phyloP scores from a whole-genome alignment of 2,888 invertebrate genomes.

The Pseudococcus viburni region DNA sequence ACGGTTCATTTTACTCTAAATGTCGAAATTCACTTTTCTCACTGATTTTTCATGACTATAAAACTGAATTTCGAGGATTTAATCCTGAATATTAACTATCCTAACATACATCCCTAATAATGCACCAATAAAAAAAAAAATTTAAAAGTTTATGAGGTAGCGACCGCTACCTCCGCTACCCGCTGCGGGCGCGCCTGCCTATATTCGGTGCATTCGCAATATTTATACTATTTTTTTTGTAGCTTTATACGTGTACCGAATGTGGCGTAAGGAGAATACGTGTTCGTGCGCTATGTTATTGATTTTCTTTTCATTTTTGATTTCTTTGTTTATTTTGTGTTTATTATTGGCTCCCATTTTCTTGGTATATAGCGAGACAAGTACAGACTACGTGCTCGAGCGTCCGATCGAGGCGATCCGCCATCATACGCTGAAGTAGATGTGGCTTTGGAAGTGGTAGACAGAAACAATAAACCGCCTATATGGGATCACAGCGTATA shows the following conservation, averaged over 20 bases:
- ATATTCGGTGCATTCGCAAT: conserved; percentile 62
- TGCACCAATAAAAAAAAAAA: too few relatives aligned
- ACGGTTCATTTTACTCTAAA: too few relatives aligned
- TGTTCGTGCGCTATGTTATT: conserved; percentile 57
- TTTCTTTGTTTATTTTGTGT: conserved; percentile 67
- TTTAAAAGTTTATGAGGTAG: too few relatives aligned
- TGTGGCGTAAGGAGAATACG: conserved; percentile 61
- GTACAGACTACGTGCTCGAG: conserved; percentile 96
- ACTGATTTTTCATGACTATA: too few relatives aligned
- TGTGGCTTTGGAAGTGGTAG: conserved; percentile 98
- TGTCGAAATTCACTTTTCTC: too few relatives aligned
- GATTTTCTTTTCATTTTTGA: conserved; percentile 67
- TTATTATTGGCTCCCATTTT: conserved; percentile 69
- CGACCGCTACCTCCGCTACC: too few relatives aligned
- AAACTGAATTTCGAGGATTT: too few relatives aligned
- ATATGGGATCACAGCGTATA: conserved; percentile 95
- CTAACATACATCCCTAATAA: too few relatives aligned
- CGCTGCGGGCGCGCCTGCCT: too few relatives aligned
- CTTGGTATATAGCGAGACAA: conserved; percentile 87
- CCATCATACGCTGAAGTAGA: conserved; percentile 95
- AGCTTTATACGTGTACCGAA: conserved; percentile 67
- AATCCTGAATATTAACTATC: too few relatives aligned
- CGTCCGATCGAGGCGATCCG: conserved; percentile 94
- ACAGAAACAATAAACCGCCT: conserved; percentile 98
- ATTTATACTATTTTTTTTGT: conserved; percentile 72